phyloP scores from a whole-genome alignment of 2,113 vertebrate species.

The Blennius ocellaris region DNA sequence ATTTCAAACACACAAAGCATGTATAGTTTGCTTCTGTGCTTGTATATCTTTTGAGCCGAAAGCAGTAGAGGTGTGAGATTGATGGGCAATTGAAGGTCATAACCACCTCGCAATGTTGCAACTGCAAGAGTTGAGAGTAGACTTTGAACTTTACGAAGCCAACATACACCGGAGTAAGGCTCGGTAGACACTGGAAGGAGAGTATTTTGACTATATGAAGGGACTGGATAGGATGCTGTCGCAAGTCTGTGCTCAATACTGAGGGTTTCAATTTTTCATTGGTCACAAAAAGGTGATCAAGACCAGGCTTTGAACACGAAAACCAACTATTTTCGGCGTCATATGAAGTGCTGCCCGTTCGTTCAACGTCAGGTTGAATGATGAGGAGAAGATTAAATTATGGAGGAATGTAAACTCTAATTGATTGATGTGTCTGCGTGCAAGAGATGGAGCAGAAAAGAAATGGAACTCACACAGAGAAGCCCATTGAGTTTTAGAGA shows the following conservation, averaged over 20 bases:
- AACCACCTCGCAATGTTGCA: not conserved
- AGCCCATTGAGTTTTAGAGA: conserved; percentile 41
- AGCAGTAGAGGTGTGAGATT: conserved; percentile 21
- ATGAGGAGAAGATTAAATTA: conserved; percentile 51
- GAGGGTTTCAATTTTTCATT: not conserved
- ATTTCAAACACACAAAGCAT: conserved; percentile 1
- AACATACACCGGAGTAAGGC: not conserved
- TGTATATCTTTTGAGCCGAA: conserved; percentile 8
- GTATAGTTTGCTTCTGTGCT: not conserved
- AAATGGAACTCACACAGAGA: conserved; percentile 55
- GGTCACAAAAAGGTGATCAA: not conserved
- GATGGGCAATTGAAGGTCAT: conserved; percentile 14
- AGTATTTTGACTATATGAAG: conserved; percentile 5
- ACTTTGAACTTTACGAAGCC: conserved; percentile 16
- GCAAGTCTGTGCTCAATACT: not conserved
- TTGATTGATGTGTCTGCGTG: conserved; percentile 63
- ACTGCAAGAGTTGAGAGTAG: conserved; percentile 7
- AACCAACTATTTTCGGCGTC: conserved; percentile 18
- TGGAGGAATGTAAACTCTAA: conserved; percentile 46
- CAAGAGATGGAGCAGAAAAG: conserved; percentile 29
- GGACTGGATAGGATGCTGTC: not conserved
- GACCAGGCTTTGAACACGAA: conserved; percentile 4
- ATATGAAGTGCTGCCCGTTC: conserved; percentile 35
- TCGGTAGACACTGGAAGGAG: not conserved
- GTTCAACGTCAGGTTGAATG: conserved; percentile 50